These are phyloP conservation scores for Andrena marginata DNA, from an alignment of 2,888 invertebrate genomes.

Conservation along the genomic window DNA sequence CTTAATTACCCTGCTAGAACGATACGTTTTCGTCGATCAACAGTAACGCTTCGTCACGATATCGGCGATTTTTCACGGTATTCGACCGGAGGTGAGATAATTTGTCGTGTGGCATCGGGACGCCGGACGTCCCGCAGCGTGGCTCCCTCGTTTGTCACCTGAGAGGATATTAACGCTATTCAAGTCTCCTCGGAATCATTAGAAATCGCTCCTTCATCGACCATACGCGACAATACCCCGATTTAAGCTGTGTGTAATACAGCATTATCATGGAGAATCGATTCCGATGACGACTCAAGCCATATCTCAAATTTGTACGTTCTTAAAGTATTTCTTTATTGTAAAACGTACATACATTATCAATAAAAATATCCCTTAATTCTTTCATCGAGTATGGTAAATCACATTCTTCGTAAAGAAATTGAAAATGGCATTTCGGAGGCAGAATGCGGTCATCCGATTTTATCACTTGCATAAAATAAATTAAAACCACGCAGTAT, in stretches of 20 bases:
- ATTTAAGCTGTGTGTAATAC: constrained; percentile 42
- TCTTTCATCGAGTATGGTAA: background rate
- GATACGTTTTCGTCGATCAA: constrained; percentile 37
- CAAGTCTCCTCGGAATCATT: constrained; percentile 73
- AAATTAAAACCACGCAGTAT: background rate
- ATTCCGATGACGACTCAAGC: constrained; percentile 26
- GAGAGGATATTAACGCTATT: constrained; percentile 79
- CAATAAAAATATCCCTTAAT: background rate
- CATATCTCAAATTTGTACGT: background rate
- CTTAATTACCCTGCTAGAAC: constrained; percentile 50
- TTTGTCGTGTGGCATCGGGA: constrained; percentile 69
- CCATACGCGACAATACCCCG: constrained; percentile 51
- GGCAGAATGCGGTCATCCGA: background rate
- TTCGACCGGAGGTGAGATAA: constrained; percentile 73
- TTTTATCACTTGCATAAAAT: background rate
- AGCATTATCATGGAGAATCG: constrained; percentile 58
- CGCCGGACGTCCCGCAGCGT: constrained; percentile 74
- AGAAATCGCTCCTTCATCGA: constrained; percentile 73
- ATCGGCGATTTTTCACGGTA: constrained; percentile 70
- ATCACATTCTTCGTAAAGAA: background rate
- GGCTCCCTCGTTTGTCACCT: constrained; percentile 78
- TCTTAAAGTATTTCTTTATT: background rate
- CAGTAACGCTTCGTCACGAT: constrained; percentile 65
- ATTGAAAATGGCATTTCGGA: background rate
- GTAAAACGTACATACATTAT: background rate